Base-by-base conservation (phyloP, 1,140 invertebrate genomes). In the Coelopa frigida region DNA sequence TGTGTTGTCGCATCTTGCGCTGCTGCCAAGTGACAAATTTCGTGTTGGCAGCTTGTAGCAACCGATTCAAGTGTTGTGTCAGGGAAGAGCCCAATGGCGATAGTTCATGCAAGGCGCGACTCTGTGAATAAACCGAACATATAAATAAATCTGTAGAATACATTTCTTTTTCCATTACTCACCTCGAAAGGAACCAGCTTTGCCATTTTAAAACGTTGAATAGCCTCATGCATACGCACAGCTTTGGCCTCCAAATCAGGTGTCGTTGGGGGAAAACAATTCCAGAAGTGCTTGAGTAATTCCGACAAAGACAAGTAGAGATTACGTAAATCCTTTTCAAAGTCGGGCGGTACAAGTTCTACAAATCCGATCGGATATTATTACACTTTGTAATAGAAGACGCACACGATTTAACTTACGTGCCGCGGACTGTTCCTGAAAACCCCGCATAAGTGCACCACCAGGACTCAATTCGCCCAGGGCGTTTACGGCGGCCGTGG, bases 381-480 rank as follows among this genome's bases (percentile, higher is more conserved):
- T 33, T 7, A 33, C 22, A 46, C 0, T 33, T 48, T 12, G 7
- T 31, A 50, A 39, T 10, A 31, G n/a, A n/a, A n/a, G n/a, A n/a
- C n/a, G n/a, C n/a, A n/a, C n/a, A n/a, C 14, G 18, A 4, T 14
- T 20, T 43, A 57, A 78, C 82, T 81, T 76, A 89, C 89, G 83
- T 44, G 81, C 78, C 72, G 84, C 75, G 67, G 82, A 80, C 61
- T 85, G 80, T 57, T 85, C 82, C 54, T 84, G 79, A 62, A 87
- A 86, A 14, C 87, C 84, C 55, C 90, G 81, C 91, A 96, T 94
- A 8, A 96, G 76, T 26, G 82, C 80, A 21, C 93, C 93, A 44
- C 92, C 92, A n/a, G 92, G 90, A 57, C 88, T 91, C 14, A 96
- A 73, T 73, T 95, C 91, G 21, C 88, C 87, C 4, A 95, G 67